Evolutionary conservation across 2,113 vertebrate species (phyloP), one percentile per base, ranked within the genome.

Genomic region (Raja brachyura): DNA sequence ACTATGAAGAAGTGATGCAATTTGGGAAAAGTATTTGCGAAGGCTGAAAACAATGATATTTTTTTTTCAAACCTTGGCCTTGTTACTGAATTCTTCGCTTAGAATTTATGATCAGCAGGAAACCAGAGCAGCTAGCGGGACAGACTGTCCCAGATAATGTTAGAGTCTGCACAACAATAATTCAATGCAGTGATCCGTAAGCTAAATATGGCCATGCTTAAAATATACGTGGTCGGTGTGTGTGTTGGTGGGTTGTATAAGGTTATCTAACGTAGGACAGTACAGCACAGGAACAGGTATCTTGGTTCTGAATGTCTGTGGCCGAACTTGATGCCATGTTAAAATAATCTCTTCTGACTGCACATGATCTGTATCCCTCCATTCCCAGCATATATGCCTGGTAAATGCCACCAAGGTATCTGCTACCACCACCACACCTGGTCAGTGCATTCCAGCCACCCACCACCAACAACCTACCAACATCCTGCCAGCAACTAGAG

Each of bases 91-190:
- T 92, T 88, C n/a, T 88, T 92, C 63, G 18, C 68, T 20, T 54
- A 54, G 33, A 92, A 92, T 92, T 73, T 74, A 92, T 92, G 66
- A 73, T 74, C 90, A 92, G 68, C 33, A 92, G 90, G 90, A 92
- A 92, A 54, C 66, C 33, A 70, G 11, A 92, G 73, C 22, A 73
- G 66, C 39, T 39, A 92, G 66, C 66, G 11, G 66, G 66, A 92
- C 66, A 92, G 68, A 74, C 90, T 92, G 90, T 73, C 39, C 90
- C 68, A 73, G 66, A 54, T 73, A 74, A 28, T 48, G 90, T 54
- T 25, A 39, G 90, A 54, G n/a, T 18, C 68, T 73, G 68, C 7
- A 54, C 10, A 54, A 20, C 31, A 73, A 48, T 39, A 48, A 25
- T 20, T 92, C 88, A 90, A 10, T 39, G 88, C 83, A 61, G 28